Conservation (phyloP, 2,113 vertebrate species). For the Romanogobio albipinnatus region DNA sequence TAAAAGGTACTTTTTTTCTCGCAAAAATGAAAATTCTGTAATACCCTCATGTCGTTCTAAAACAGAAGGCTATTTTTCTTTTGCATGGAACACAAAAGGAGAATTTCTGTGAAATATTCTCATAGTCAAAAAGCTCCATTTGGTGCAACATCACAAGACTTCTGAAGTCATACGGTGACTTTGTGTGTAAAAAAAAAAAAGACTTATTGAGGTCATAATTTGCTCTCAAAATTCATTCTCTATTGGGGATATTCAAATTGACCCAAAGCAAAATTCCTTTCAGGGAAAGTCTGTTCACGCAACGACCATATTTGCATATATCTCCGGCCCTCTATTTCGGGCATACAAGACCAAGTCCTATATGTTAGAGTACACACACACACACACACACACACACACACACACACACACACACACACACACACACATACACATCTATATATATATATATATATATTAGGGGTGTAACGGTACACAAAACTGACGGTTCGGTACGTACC, state of each 20-base stretch:
- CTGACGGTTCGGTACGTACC: no score
- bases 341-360: no score
- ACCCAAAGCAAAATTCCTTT: background rate
- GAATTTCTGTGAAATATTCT: background rate
- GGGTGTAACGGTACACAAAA: no score
- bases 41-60: background rate
- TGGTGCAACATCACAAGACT: background rate
- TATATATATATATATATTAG: no score
- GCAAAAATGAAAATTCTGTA: background rate
- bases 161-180: background rate
- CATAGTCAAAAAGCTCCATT: background rate
- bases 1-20: background rate
- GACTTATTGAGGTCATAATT: background rate
- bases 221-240: background rate
- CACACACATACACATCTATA: no score
- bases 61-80: constrained; percentile 8
- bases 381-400: no score
- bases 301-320: no score
- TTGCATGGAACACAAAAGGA: background rate
- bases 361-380: no score
- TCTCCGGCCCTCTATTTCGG: no score
- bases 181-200: background rate
- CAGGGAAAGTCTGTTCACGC: no score
- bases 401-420: no score
- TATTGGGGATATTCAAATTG: background rate